phyloP scores from a whole-genome alignment of 1,140 invertebrate genomes.

The Caerostris extrusa region DNA sequence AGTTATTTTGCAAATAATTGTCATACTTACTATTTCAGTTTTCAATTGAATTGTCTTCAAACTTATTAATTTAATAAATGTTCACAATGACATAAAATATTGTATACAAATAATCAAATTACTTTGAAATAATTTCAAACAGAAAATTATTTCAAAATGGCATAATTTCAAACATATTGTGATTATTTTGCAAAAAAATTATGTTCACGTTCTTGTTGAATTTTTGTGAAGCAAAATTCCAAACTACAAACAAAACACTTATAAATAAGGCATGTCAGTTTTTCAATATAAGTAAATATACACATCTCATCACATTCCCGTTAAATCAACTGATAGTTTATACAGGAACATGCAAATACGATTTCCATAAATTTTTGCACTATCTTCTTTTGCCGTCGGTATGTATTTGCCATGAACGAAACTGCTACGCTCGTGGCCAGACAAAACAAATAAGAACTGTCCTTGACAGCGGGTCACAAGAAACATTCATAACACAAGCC shows the following conservation, averaged over 20 bases:
- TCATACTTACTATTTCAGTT: too few relatives aligned
- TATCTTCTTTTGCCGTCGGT: neutral
- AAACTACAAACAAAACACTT: neutral
- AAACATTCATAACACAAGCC: neutral
- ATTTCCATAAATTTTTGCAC: slow-evolving; percentile 8
- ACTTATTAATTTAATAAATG: too few relatives aligned
- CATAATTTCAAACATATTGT: too few relatives aligned
- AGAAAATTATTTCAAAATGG: too few relatives aligned
- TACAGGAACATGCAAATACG: neutral
- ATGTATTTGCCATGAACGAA: neutral
- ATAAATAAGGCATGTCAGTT: neutral
- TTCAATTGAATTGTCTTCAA: too few relatives aligned
- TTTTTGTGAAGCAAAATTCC: neutral
- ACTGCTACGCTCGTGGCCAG: neutral
- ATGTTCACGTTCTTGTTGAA: neutral
- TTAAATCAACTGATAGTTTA: neutral
- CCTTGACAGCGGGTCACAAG: neutral
- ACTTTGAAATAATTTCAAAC: too few relatives aligned
- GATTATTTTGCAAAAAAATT: too few relatives aligned
- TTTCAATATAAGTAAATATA: neutral
- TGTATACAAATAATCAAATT: too few relatives aligned
- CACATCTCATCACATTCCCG: neutral
- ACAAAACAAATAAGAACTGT: slow-evolving; percentile 26
- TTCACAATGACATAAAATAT: too few relatives aligned
- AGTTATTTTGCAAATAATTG: too few relatives aligned